These are phyloP conservation scores for Aleiodes alternator DNA, from an alignment of 2,888 invertebrate genomes.

Conservation along the genomic window DNA sequence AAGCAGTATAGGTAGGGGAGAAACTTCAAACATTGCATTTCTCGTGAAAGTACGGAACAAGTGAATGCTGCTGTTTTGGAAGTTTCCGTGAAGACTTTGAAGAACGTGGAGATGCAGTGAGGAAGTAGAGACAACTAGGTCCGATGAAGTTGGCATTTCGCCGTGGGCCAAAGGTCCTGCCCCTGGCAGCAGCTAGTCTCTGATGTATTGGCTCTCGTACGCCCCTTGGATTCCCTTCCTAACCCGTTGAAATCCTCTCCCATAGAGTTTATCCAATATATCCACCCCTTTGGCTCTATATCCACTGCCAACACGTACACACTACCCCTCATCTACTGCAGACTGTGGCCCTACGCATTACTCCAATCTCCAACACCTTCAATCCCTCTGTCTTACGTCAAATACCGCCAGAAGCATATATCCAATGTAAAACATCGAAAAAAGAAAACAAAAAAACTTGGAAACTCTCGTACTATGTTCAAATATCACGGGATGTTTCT, in stretches of 20 bases:
- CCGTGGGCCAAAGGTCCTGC: conserved; percentile 64
- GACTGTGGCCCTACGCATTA: neutral
- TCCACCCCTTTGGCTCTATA: neutral
- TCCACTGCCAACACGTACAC: conserved; percentile 25
- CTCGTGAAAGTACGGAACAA: no score
- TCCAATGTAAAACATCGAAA: conserved; percentile 27
- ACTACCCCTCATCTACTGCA: neutral
- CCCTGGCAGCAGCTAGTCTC: conserved; percentile 67
- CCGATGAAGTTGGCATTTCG: conserved; percentile 59
- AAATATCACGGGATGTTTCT: neutral
- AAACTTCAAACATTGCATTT: no score
- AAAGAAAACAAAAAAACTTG: neutral
- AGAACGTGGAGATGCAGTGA: neutral
- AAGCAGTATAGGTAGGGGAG: no score
- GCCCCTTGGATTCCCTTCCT: conserved; percentile 58
- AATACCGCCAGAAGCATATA: conserved; percentile 11
- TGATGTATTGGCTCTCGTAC: conserved; percentile 69
- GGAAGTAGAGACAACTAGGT: conserved; percentile 34
- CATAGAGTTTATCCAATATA: conserved; percentile 9
- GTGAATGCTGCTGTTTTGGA: no score
- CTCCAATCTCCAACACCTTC: conserved; percentile 31
- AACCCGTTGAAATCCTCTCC: conserved; percentile 45
- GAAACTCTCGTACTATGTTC: neutral
- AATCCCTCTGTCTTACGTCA: conserved; percentile 30
- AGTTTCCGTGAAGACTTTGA: neutral